A percentile compares a stretch with the other conserved stretches of the same genome.
These are phyloP conservation scores for Notodonta dromedarius DNA, from an alignment of 2,888 invertebrate species.

Conservation along the genomic window DNA sequence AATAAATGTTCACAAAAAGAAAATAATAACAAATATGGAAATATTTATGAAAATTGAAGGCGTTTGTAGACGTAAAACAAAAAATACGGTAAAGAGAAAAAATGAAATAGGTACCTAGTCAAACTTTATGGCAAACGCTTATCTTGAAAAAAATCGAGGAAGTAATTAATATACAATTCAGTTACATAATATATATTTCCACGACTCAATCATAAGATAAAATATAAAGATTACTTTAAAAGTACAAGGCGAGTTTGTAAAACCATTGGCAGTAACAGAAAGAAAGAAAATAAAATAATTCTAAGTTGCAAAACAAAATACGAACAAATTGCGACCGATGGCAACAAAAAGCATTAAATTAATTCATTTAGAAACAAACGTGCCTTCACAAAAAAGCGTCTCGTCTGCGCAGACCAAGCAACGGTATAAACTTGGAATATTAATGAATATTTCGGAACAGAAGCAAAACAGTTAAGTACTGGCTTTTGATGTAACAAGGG, in stretches of 20 bases:
- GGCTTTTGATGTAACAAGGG: slow-evolving; percentile 5
- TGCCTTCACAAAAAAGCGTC: neutral
- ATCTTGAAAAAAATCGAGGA: no score
- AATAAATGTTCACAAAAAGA: slow-evolving; percentile 8
- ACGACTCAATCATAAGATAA: no score
- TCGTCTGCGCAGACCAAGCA: neutral
- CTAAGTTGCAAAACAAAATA: neutral
- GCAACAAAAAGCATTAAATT: slow-evolving; percentile 1
- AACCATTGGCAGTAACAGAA: no score
- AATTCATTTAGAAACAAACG: neutral
- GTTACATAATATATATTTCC: no score
- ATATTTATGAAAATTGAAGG: slow-evolving; percentile 12
- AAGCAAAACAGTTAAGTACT: slow-evolving; percentile 4
- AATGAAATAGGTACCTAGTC: no score
- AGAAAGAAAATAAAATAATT: neutral
- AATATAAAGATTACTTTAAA: no score
- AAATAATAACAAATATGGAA: slow-evolving; percentile 9
- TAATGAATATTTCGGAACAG: slow-evolving; percentile 11
- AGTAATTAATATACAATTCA: no score
- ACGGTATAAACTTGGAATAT: slow-evolving; percentile 11
- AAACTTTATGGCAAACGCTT: no score
- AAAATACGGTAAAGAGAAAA: no score
- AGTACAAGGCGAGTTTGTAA: no score
- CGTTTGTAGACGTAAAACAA: neutral
- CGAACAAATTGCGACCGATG: neutral